A percentile compares a stretch with the other conserved stretches of the same genome.
Conservation (phyloP, 2,797 vertebrate genomes). For the Argya squamiceps region DNA sequence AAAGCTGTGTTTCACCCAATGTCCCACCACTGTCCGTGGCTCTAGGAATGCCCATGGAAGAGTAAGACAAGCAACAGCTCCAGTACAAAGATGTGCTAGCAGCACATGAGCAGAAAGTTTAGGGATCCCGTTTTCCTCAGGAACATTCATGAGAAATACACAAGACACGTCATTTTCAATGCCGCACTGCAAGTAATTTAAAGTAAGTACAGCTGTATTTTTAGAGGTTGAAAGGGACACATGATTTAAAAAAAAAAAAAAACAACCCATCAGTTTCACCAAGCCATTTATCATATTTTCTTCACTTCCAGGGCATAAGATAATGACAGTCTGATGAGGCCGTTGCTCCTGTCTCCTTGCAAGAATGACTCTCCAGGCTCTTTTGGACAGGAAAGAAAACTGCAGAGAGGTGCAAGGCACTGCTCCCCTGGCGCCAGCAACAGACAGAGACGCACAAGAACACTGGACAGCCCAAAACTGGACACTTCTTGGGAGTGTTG, state of each 20-base stretch:
- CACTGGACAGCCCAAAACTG: not conserved
- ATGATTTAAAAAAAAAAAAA: not conserved
- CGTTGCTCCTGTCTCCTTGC: not conserved
- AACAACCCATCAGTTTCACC: not conserved
- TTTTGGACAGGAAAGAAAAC: not conserved
- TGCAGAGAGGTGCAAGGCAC: rapidly evolving
- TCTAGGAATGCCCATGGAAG: not conserved
- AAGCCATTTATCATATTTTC: not conserved
- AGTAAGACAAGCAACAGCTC: not conserved
- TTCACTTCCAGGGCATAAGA: not conserved
- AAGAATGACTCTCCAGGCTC: rapidly evolving
- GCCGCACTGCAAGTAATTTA: not conserved
- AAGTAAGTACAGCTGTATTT: not conserved
- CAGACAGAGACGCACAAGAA: not conserved
- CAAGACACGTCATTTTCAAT: not conserved
- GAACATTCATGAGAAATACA: not conserved
- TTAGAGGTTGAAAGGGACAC: not conserved
- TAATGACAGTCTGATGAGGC: not conserved
- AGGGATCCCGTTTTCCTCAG: not conserved
- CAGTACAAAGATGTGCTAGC: not conserved
- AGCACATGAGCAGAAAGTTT: not conserved
- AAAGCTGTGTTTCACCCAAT: not conserved
- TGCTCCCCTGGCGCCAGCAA: rapidly evolving
- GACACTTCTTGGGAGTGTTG: rapidly evolving
- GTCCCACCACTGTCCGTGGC: not conserved